phyloP scores from a whole-genome alignment of 2,797 vertebrate genomes.

The Lagodon rhomboides region DNA sequence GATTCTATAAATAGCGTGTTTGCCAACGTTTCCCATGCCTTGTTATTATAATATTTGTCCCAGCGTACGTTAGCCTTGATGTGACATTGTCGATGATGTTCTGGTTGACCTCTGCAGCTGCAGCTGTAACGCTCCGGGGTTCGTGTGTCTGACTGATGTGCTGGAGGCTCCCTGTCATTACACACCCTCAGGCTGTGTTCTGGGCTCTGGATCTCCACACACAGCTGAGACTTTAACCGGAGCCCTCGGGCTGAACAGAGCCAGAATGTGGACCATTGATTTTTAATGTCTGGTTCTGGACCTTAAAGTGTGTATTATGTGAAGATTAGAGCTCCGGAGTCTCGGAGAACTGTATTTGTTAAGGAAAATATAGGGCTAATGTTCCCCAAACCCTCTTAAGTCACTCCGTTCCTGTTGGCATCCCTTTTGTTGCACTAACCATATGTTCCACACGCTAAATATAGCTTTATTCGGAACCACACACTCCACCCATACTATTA shows the following conservation, averaged over 20 bases:
- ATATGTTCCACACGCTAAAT: conserved; percentile 27
- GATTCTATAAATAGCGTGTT: conserved; percentile 22
- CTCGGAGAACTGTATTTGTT: neutral
- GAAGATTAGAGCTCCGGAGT: neutral
- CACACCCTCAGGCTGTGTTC: conserved; percentile 16
- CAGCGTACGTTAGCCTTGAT: conserved; percentile 3
- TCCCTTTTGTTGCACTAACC: neutral
- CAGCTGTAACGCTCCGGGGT: conserved; percentile 33
- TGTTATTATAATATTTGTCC: conserved; percentile 27
- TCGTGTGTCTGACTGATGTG: conserved; percentile 37
- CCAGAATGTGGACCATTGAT: neutral
- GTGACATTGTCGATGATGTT: conserved; percentile 17
- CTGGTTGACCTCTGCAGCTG: conserved; percentile 34
- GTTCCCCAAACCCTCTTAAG: neutral
- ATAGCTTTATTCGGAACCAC: conserved; percentile 24
- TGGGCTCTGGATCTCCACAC: conserved; percentile 23
- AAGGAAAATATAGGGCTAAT: neutral
- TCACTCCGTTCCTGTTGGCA: neutral
- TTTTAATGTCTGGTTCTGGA: conserved; percentile 13
- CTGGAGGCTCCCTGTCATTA: conserved; percentile 54
- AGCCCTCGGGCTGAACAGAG: neutral
- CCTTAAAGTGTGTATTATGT: neutral
- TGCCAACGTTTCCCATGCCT: neutral
- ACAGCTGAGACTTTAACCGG: conserved; percentile 21
- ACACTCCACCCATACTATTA: conserved; percentile 14